Evolutionary conservation across 2,888 invertebrate species (phyloP).

Genomic region (Venusia cambrica): DNA sequence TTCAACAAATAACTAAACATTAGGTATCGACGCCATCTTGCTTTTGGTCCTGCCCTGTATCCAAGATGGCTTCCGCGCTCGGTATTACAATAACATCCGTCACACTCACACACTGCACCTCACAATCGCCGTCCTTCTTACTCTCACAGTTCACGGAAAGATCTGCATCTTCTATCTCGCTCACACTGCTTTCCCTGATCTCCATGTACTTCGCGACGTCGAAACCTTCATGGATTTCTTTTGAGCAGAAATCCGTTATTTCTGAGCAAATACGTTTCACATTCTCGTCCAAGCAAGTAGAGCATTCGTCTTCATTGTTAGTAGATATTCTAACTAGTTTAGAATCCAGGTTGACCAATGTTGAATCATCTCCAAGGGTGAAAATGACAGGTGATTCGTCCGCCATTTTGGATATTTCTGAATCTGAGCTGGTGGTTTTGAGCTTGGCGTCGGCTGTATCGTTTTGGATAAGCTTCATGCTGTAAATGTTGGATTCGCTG

Average conservation of each 20-base stretch:
- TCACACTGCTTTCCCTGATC: conserved; percentile 37
- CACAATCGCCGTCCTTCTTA: conserved; percentile 39
- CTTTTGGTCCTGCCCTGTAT: conserved; percentile 49
- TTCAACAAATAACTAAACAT: conserved; percentile 16
- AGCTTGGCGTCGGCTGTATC: conserved; percentile 30
- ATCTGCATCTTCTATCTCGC: conserved; percentile 35
- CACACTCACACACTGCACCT: conserved; percentile 51
- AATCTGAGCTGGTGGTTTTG: conserved; percentile 46
- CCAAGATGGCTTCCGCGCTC: conserved; percentile 65
- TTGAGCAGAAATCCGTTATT: conserved; percentile 57
- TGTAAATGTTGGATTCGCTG: conserved; percentile 72
- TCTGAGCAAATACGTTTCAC: conserved; percentile 63
- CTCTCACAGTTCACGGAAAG: conserved; percentile 43
- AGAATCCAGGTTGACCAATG: conserved; percentile 35
- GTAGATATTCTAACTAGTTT: conserved; percentile 61
- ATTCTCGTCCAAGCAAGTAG: conserved; percentile 46
- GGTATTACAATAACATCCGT: conserved; percentile 67
- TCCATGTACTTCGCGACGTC: conserved; percentile 49
- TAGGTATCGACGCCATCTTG: conserved; percentile 23
- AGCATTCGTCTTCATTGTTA: conserved; percentile 59
- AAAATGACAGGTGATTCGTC: conserved; percentile 54
- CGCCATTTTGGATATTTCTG: conserved; percentile 49
- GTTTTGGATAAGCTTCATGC: conserved; percentile 51
- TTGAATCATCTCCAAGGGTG: conserved; percentile 56
- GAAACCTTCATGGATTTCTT: conserved; percentile 42